phyloP scores from a whole-genome alignment of 2,888 invertebrate species.

The Platypus cylindrus region DNA sequence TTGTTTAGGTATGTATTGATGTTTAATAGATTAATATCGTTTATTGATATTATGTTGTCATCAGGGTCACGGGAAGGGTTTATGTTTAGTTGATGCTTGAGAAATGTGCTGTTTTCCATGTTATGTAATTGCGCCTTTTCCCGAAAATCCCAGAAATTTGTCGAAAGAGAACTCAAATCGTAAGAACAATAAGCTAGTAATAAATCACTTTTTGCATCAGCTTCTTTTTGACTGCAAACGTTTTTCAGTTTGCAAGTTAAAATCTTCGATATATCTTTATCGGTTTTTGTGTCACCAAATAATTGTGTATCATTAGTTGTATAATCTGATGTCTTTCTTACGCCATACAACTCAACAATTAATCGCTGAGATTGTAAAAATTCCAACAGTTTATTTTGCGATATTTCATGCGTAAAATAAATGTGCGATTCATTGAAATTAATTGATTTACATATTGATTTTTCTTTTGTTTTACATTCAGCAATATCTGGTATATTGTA shows the following conservation, averaged over 20 bases:
- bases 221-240: conserved; percentile 1
- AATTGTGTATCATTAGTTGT: conserved; percentile 6
- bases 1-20: not conserved
- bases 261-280: conserved; percentile 11
- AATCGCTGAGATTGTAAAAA: conserved; percentile 18
- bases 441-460: conserved; percentile 15
- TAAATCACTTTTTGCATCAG: conserved; percentile 2
- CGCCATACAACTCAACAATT: conserved; percentile 15
- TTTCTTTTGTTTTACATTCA: conserved; percentile 13
- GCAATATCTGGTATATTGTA: conserved; percentile 19
- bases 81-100: no score
- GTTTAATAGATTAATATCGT: conserved; percentile 15
- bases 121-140: conserved; percentile 56
- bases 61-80: not conserved
- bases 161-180: conserved; percentile 21
- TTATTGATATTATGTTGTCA: conserved; percentile 7
- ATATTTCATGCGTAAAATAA: conserved; percentile 17
- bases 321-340: not conserved
- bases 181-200: conserved; percentile 18
- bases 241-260: conserved; percentile 1
- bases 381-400: conserved; percentile 20
- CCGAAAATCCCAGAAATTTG: conserved; percentile 35
- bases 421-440: conserved; percentile 20
- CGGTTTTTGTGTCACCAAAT: conserved; percentile 7
- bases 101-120: conserved; percentile 33